phyloP scores from a whole-genome alignment of 2,888 invertebrate species.

The Choristoneura rosaceana region DNA sequence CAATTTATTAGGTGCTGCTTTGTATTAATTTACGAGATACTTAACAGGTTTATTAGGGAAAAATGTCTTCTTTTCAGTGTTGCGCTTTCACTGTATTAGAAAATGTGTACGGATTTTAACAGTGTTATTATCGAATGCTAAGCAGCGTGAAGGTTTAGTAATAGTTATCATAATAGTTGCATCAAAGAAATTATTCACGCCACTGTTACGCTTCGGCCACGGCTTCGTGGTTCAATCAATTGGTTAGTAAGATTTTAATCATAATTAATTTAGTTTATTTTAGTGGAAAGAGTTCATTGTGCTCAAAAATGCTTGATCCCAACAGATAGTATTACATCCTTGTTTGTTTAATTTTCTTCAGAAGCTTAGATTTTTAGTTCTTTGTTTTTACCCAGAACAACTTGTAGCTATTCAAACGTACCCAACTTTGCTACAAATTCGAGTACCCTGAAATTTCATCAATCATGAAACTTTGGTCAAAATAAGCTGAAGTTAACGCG shows the following conservation, averaged over 20 bases:
- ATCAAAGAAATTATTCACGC: slow-evolving; percentile 30
- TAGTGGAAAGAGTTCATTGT: not conserved
- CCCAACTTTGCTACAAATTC: not conserved
- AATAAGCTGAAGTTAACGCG: slow-evolving; percentile 43
- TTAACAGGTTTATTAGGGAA: slow-evolving; percentile 31
- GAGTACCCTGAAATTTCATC: slow-evolving; percentile 41
- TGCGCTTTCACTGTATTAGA: slow-evolving; percentile 13
- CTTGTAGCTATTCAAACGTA: slow-evolving; percentile 1
- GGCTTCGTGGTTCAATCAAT: not conserved
- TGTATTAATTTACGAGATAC: slow-evolving; percentile 37
- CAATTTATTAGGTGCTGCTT: slow-evolving; percentile 44
- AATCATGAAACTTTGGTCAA: slow-evolving; percentile 47
- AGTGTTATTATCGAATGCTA: slow-evolving; percentile 13
- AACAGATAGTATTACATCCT: no score
- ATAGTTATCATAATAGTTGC: slow-evolving; percentile 27
- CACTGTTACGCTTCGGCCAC: slow-evolving; percentile 1
- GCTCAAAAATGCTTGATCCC: not conserved
- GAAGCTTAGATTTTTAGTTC: no score
- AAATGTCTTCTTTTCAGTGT: slow-evolving; percentile 7
- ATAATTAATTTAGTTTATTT: not conserved
- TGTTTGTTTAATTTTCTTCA: no score
- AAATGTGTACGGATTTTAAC: slow-evolving; percentile 8
- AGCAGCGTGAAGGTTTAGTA: slow-evolving; percentile 21
- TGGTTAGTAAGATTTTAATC: not conserved
- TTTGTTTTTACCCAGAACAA: not conserved